Base-by-base conservation (phyloP, 2,888 invertebrate genomes). In the Andrena hattorfiana region DNA sequence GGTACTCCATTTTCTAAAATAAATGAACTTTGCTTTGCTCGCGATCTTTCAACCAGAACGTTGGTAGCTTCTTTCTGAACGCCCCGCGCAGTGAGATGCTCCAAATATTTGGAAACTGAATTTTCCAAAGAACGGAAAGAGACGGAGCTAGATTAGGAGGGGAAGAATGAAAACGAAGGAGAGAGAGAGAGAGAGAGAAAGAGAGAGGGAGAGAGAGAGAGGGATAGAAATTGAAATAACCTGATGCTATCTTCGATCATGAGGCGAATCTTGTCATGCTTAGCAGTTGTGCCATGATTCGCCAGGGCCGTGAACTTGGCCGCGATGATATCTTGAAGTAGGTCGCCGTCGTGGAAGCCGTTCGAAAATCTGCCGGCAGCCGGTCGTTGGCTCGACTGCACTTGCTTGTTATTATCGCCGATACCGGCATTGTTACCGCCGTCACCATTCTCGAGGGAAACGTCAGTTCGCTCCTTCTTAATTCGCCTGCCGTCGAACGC, bases 211-310 rank as follows among this genome's bases (percentile, higher is more conserved):
- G n/a, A 54, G 6, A 48, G 66, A 62, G 35, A 59, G 28, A 28
- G 13, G 42, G 23, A 60, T 32, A 70, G 49, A 20, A 42, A 54
- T 23, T 66, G 49, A 81, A 74, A 90, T 81, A 95, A 96, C 96
- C 96, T 96, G 91, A 96, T 95, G 91, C 95, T 95, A 92, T 96
- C 96, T 92, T 96, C 96, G 87, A 96, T 95, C 92, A 96, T 95
- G 92, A 95, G 95, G 89, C 96, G 95, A 94, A 96, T 95, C 81
- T 94, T 93, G 69, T 94, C 94, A 77, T 93, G 91, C 74, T 93
- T 94, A 51, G 86, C 89, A 51, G 88, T 87, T 66, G 90, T 86
- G 56, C 87, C 87, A 63, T 90, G 91, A 67, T 89, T 91, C 49
- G 88, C 84, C 76, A 89, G 86, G 73, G 88, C 89, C 69, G 91